Conservation (phyloP, 2,113 vertebrate genomes). For the Pterocles orientalis region DNA sequence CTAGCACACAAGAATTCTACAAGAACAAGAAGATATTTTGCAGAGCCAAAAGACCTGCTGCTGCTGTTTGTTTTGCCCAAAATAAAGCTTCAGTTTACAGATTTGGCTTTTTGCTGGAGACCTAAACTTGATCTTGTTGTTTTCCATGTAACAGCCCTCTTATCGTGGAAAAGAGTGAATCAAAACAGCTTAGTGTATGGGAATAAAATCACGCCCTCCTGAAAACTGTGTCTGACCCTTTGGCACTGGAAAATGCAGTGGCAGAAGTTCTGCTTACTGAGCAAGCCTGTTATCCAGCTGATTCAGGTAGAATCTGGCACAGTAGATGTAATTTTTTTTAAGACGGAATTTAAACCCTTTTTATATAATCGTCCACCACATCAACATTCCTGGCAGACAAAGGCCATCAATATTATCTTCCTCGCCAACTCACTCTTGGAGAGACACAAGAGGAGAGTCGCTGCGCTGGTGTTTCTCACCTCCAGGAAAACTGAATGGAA, state of each 20-base stretch:
- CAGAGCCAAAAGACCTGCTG: neutral
- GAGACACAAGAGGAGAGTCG: neutral
- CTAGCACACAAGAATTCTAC: neutral
- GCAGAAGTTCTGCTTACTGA: neutral
- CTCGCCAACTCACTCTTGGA: neutral
- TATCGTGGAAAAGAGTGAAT: neutral
- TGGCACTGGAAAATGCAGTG: neutral
- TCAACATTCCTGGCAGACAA: neutral
- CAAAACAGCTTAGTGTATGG: neutral
- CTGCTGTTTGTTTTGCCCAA: neutral
- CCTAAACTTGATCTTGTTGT: neutral
- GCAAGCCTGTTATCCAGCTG: neutral
- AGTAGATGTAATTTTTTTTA: neutral
- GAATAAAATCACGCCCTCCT: neutral
- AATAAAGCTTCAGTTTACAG: neutral
- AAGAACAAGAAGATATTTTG: neutral
- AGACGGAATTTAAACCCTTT: neutral
- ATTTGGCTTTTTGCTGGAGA: neutral
- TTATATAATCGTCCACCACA: neutral
- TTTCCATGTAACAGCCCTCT: neutral
- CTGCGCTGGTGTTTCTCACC: neutral
- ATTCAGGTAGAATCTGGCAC: neutral
- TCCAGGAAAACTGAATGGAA: neutral
- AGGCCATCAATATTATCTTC: neutral
- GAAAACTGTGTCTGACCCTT: neutral